Evolutionary conservation across 2,797 vertebrate species (phyloP).

Genomic region (Crax fasciolata): DNA sequence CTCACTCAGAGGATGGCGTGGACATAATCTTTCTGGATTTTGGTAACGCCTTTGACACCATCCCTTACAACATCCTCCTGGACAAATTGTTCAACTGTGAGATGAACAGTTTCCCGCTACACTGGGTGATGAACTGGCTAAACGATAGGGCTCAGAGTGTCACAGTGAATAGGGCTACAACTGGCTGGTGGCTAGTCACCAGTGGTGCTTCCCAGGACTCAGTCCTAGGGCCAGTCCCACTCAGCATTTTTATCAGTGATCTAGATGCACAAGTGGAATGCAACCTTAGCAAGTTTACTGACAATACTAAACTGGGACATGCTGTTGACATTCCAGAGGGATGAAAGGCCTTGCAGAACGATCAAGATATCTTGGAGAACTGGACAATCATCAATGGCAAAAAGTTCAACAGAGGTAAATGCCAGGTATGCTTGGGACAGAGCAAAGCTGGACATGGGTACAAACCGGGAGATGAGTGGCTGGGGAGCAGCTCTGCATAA

Average conservation of each 20-base stretch:
- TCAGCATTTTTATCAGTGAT: not conserved
- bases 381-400: not conserved
- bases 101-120: not conserved
- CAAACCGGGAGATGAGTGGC: not conserved
- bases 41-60: not conserved
- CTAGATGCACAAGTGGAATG: not conserved
- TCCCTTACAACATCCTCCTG: not conserved
- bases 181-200: not conserved
- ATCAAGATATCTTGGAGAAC: not conserved
- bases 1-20: not conserved
- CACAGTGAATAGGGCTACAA: not conserved
- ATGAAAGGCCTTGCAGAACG: not conserved
- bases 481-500: not conserved
- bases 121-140: not conserved
- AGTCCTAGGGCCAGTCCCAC: not conserved
- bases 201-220: not conserved
- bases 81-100: not conserved
- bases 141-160: not conserved
- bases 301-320: not conserved
- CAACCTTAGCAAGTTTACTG: not conserved
- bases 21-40: not conserved
- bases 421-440: not conserved
- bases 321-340: not conserved
- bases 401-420: not conserved
- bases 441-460: not conserved